Evolutionary conservation across 2,888 invertebrate genomes (phyloP).

Genomic region (Metallyticus violacea): DNA sequence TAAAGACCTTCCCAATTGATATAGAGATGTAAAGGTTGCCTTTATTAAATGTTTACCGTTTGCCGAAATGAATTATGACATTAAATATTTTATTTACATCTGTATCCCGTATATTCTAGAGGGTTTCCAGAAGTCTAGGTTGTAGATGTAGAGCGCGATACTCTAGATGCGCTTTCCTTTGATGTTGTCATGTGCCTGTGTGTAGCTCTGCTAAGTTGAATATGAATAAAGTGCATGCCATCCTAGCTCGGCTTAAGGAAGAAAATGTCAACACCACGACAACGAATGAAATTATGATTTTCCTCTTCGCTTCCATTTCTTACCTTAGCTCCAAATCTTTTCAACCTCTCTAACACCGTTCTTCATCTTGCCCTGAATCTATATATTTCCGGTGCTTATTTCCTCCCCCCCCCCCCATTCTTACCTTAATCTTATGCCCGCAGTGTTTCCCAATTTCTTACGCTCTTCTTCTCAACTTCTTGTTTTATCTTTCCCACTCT

Average conservation of each 20-base stretch:
- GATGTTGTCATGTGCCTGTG: too few relatives aligned
- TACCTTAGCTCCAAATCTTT: neutral
- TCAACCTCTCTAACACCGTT: too few relatives aligned
- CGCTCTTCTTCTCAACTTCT: neutral
- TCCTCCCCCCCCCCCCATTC: neutral
- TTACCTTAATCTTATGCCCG: slow-evolving; percentile 2
- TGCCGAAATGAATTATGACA: too few relatives aligned
- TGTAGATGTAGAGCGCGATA: too few relatives aligned
- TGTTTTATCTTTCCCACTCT: slow-evolving; percentile 5
- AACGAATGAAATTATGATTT: neutral
- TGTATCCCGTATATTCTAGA: too few relatives aligned
- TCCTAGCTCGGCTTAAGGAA: neutral
- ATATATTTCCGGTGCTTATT: neutral
- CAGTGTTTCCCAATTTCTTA: neutral
- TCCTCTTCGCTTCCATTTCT: neutral
- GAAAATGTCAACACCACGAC: neutral
- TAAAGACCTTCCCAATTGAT: too few relatives aligned
- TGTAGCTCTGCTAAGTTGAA: neutral
- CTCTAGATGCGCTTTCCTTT: too few relatives aligned
- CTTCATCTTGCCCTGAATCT: neutral
- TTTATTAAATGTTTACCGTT: too few relatives aligned
- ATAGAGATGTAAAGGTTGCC: too few relatives aligned
- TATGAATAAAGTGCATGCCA: neutral
- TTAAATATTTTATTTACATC: too few relatives aligned
- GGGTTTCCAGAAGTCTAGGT: too few relatives aligned